Evolutionary conservation across 1,140 invertebrate species (phyloP), one percentile per base, ranked within the genome.

Genomic region (Adelges cooleyi): DNA sequence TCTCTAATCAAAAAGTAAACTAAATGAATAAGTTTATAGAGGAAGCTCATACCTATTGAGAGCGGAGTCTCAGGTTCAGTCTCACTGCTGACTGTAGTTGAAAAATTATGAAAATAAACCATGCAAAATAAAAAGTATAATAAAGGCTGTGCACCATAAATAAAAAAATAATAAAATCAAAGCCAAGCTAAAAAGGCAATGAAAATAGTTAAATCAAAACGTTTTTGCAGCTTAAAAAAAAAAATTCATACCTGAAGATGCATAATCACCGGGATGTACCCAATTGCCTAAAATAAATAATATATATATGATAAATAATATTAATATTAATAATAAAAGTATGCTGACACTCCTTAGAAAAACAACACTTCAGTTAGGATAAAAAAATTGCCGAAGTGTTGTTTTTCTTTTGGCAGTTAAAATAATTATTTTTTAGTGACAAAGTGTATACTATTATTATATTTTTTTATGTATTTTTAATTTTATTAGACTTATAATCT

Each of bases 191-290:
- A 59, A 62, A 62, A 46, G 6, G 56, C 56, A 22, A 3, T 46
- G 29, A 62, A 48, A 62, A 18, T 20, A 18, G 17, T 44, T 22
- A 20, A 20, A 48, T 33, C 17, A 44, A 54, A 40, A 42, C 29
- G 48, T 66, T 40, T n/a, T n/a, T n/a, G n/a, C n/a, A n/a, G n/a
- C n/a, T n/a, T n/a, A n/a, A n/a, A n/a, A n/a, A n/a, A n/a, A n/a
- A n/a, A 68, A 56, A 71, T 72, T 80, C 80, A 79, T 85, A 98
- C 95, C 94, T 79, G 94, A 95, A 66, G 93, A 96, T 40, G 95
- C 93, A 80, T 96, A 98, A 80, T 98, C 95, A 73, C 92, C 94
- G 71, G 94, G 95, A 82, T 98, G 93, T 67, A 98, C 93, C 86
- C 90, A 92, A 75, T 89, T 89, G 73, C 95, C 94, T 95, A 77